Conservation (phyloP, 1,140 invertebrate species). For the Globodera rostochiensis region DNA sequence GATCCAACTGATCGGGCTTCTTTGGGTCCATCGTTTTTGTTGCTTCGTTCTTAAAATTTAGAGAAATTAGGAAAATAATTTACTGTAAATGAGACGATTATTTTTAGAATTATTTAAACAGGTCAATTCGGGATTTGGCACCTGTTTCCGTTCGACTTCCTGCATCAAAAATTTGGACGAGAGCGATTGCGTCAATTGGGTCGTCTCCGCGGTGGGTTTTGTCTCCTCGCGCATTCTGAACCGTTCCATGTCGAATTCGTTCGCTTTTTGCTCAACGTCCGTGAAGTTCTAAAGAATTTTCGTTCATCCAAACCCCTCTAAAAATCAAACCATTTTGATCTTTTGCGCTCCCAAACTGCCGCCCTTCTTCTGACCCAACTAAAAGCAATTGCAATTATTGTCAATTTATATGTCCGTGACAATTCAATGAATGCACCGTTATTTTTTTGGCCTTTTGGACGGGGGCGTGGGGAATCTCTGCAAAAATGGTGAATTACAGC, state of each 20-base stretch:
- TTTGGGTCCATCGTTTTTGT: constrained; percentile 73
- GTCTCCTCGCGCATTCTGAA: constrained; percentile 1
- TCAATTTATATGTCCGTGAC: not conserved
- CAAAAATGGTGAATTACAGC: not conserved
- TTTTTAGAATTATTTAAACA: not conserved
- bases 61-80: not conserved
- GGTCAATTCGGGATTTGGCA: not conserved
- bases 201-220: constrained; percentile 11
- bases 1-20: constrained; percentile 84
- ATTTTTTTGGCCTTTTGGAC: constrained; percentile 54
- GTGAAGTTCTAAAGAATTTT: constrained; percentile 76
- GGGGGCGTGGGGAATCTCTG: constrained; percentile 23
- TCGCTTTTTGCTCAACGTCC: constrained; percentile 86
- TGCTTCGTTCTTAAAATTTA: constrained; percentile 10
- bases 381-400: constrained; percentile 8
- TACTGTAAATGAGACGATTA: no score
- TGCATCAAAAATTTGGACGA: constrained; percentile 54
- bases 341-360: constrained; percentile 90
- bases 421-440: constrained; percentile 23
- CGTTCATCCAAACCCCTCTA: not conserved
- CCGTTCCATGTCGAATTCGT: constrained; percentile 52
- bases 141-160: constrained; percentile 43
- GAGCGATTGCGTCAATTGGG: not conserved
- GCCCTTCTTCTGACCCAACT: constrained; percentile 74
- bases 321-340: constrained; percentile 71